Evolutionary conservation across 2,888 invertebrate genomes (phyloP), one percentile per base, ranked within the genome.

Genomic region (Scaptomyza reducta): DNA sequence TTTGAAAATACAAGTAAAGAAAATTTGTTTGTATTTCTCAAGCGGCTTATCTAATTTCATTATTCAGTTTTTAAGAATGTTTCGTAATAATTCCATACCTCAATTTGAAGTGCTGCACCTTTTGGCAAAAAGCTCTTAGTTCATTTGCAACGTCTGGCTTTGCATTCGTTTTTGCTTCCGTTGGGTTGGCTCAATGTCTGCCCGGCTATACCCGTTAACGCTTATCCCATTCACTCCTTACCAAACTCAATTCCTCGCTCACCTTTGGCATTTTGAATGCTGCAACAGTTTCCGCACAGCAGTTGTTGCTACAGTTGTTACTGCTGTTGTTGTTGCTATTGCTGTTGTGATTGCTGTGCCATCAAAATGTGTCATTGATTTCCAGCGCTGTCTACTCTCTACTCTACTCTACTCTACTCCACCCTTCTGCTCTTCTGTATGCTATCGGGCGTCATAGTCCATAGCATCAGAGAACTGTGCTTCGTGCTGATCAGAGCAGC

Each of bases 281-380:
- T 61, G 63, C 60, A 31, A 47, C 57, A 68, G 68, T 56, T 68
- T 74, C 73, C 77, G 76, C 77, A 57, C 54, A 50, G 49, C 49
- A 47, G 46, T 55, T 47, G 57, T n/a, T n/a, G n/a, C n/a, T n/a
- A n/a, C 50, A 65, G 55, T 64, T 77, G 74, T 73, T 69, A 74
- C 70, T 77, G 78, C 65, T 65, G 65, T 57, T 68, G 57, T 7
- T 56, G 49, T 7, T 56, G 55, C 22, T 68, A 40, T 42, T 45
- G 66, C 50, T 70, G 55, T 64, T 77, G 74, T 73, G 74, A 74
- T 74, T 77, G 78, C 65, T 65, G 65, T 57, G 55, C 77, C 77
- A 69, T 77, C 75, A 75, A 65, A 75, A 77, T 75, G 77, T 75
- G 75, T 69, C 75, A 77, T 56, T 77, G 69, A 69, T 60, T 56